Evolutionary conservation across 2,113 vertebrate genomes (phyloP).

Genomic region (Burhinus bistriatus): DNA sequence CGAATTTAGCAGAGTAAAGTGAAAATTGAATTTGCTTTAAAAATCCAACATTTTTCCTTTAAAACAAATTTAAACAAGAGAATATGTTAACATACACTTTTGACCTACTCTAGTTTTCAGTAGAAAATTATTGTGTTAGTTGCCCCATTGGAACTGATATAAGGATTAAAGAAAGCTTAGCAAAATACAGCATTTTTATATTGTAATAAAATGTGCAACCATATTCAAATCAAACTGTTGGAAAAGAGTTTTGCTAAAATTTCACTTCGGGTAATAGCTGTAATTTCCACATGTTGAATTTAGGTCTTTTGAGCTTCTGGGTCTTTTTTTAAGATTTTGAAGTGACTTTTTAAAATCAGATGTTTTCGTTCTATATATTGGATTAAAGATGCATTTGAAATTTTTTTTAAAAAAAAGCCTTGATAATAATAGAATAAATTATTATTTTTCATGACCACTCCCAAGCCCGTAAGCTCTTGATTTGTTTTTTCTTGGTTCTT

Average conservation of each 20-base stretch:
- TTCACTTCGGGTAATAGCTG: not conserved
- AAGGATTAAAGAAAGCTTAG: not conserved
- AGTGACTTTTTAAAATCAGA: not conserved
- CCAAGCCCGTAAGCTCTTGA: too few relatives aligned
- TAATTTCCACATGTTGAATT: not conserved
- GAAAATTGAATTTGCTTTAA: not conserved
- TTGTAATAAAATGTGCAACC: not conserved
- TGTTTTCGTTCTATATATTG: not conserved
- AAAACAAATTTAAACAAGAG: not conserved
- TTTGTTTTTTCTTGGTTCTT: not conserved
- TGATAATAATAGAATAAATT: not conserved
- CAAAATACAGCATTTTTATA: not conserved
- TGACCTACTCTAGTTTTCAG: not conserved
- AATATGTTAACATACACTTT: not conserved
- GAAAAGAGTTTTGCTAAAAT: not conserved
- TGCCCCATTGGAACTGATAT: not conserved
- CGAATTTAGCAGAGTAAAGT: not conserved
- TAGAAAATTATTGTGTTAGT: not conserved
- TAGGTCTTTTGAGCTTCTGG: not conserved
- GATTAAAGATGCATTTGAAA: not conserved
- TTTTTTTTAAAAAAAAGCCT: too few relatives aligned
- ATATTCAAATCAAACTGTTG: not conserved
- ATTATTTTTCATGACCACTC: not conserved
- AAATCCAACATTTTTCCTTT: not conserved
- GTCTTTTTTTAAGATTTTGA: not conserved